A percentile compares a stretch with the other conserved stretches of the same genome.
These are phyloP conservation scores for Drosophila crucigera DNA, from an alignment of 2,888 invertebrate genomes.

Conservation along the genomic window DNA sequence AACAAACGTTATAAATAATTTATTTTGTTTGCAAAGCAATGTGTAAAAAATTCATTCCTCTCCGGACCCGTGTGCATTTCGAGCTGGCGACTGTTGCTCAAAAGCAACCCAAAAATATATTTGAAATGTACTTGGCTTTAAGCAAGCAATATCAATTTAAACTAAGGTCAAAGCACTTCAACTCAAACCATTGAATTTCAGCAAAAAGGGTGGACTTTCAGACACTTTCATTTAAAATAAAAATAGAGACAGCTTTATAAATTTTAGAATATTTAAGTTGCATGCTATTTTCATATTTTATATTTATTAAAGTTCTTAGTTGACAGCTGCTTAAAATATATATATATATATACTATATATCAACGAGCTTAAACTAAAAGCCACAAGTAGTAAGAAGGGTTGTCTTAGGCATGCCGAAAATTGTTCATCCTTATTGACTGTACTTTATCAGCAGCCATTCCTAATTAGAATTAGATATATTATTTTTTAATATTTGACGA, in stretches of 20 bases:
- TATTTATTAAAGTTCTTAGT: neutral
- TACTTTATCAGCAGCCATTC: neutral
- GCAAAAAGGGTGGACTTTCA: neutral
- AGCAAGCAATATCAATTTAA: conserved; percentile 17
- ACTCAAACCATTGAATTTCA: neutral
- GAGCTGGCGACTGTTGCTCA: neutral
- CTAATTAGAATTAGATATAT: neutral
- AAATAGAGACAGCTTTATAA: neutral
- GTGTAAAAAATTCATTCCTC: conserved; percentile 62
- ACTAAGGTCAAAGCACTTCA: neutral
- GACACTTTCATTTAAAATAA: neutral
- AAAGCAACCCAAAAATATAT: conserved; percentile 12
- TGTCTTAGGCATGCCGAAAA: neutral
- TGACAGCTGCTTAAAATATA: neutral
- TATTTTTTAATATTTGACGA: neutral
- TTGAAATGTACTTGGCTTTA: conserved; percentile 21
- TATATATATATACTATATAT: neutral
- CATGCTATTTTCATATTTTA: too few relatives aligned
- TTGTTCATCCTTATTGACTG: neutral
- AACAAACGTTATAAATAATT: conserved; percentile 70
- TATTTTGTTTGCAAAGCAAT: conserved; percentile 69
- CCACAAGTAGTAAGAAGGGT: neutral
- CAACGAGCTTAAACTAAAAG: neutral
- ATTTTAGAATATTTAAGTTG: neutral
- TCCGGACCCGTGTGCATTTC: neutral